Percentiles rank a stretch among this genome's conserved stretches.
Conservation (phyloP, 2,888 invertebrate genomes). For the Epinotia bilunana region DNA sequence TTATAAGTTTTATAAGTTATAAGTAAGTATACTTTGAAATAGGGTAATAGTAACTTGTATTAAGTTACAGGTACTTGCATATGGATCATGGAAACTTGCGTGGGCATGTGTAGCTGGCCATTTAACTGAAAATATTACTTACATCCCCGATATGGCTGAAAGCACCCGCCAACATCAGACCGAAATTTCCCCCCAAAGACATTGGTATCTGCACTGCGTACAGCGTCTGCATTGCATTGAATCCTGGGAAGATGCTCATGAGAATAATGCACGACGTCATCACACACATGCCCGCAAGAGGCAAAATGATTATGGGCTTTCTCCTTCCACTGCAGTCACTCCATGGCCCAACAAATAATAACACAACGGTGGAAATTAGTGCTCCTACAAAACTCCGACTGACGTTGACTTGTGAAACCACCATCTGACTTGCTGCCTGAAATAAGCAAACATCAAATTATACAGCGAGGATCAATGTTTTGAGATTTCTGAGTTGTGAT, state of each 20-base stretch:
- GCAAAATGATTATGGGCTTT: slow-evolving; percentile 84
- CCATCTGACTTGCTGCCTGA: slow-evolving; percentile 81
- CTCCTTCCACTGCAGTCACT: slow-evolving; percentile 85
- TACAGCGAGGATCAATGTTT: background rate
- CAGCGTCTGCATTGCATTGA: slow-evolving; percentile 71
- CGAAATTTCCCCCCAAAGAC: slow-evolving; percentile 88
- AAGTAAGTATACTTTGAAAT: too few species aligned
- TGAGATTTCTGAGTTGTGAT: background rate
- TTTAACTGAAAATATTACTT: slow-evolving; percentile 66
- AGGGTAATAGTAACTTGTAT: too few species aligned
- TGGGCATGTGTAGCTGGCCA: background rate
- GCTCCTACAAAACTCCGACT: slow-evolving; percentile 80
- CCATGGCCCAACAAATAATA: slow-evolving; percentile 86
- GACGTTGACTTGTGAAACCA: slow-evolving; percentile 88
- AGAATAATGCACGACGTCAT: slow-evolving; percentile 78
- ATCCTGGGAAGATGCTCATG: slow-evolving; percentile 74
- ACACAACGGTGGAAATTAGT: slow-evolving; percentile 85
- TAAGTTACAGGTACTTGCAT: too few species aligned
- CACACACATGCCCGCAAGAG: slow-evolving; percentile 82
- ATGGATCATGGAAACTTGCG: background rate
- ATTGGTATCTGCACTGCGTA: slow-evolving; percentile 85
- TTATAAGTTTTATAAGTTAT: too few species aligned
- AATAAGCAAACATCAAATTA: slow-evolving; percentile 48
- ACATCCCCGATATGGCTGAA: slow-evolving; percentile 92
- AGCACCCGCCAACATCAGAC: slow-evolving; percentile 89